Evolutionary conservation across 92 coral and sea anemone species (phyloP).

Genomic region (Epizoanthus ramosus): DNA sequence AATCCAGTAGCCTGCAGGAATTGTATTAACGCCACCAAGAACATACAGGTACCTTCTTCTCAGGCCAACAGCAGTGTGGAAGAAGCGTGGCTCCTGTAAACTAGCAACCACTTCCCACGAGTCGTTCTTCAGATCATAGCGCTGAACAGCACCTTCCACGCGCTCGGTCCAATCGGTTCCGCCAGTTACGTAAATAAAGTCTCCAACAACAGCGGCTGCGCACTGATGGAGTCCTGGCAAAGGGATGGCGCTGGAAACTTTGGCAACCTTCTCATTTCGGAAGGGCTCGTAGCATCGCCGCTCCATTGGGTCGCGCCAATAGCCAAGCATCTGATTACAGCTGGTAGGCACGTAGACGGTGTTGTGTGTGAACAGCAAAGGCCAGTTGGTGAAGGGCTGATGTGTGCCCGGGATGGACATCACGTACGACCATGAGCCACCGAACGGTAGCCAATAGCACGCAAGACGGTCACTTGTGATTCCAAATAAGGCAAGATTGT

Average conservation of each 20-base stretch:
- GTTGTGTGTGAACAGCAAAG: constrained; percentile 50
- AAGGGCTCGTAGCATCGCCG: constrained; percentile 47
- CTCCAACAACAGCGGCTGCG: constrained; percentile 64
- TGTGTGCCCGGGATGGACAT: constrained; percentile 61
- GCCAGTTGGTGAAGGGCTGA: constrained; percentile 54
- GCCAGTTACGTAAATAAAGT: constrained; percentile 56
- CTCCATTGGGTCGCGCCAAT: constrained; percentile 57
- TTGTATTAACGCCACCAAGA: constrained; percentile 57
- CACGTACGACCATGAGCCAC: constrained; percentile 65
- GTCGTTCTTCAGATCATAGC: constrained; percentile 58
- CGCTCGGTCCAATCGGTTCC: constrained; percentile 66
- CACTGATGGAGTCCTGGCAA: constrained; percentile 39
- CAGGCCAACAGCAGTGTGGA: constrained; percentile 60
- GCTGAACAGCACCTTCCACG: constrained; percentile 63
- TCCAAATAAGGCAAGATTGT: constrained; percentile 65
- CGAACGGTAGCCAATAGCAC: constrained; percentile 69
- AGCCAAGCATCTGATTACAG: constrained; percentile 58
- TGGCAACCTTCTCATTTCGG: constrained; percentile 38
- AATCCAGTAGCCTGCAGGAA: constrained; percentile 57
- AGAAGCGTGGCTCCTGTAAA: constrained; percentile 62
- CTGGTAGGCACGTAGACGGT: constrained; percentile 60
- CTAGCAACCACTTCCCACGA: constrained; percentile 59
- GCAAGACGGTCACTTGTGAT: constrained; percentile 48
- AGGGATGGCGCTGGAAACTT: constrained; percentile 22
- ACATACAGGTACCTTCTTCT: constrained; percentile 54